Base-by-base conservation (phyloP, 2,797 vertebrate species). In the Zenarchopterus dispar region DNA sequence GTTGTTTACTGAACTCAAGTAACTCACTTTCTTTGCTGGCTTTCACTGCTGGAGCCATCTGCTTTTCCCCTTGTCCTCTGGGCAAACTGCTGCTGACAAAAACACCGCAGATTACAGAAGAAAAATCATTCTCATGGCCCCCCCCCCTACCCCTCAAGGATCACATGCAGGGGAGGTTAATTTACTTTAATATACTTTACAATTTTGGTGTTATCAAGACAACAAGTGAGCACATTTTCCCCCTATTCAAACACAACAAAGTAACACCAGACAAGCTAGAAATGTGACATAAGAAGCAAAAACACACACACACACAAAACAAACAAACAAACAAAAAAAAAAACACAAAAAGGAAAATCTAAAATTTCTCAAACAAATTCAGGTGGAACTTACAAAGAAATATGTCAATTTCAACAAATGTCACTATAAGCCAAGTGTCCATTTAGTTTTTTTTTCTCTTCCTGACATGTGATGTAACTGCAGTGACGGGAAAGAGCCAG, bases 11-110 rank as follows among this genome's bases (percentile, higher is more conserved):
- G 26, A 77, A 79, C 70, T 66, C 1, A 16, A 62, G 5, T 17
- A 44, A 74, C 74, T 80, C 61, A 78, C 82, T 77, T 91, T 87
- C 91, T 94, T 69, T 91, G 93, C 73, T 85, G 85, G 9, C 92
- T 89, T 71, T 93, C 92, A 26, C 55, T 80, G 55, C 88, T 91
- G 56, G 91, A 84, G 64, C 89, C 81, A 8, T 91, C 93, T 8
- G 86, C 83, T 80, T 64, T 92, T 56, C 90, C 92, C 4, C 78
- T 82, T 72, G 77, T 89, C 89, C 90, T 95, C 81, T 94, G 94
- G 36, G 87, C 77, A 49, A 89, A 90, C 80, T 89, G 89, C 88
- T 95, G 94, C 88, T 91, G 52, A 87, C 62, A 85, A 84, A 90
- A 56, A 84, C 13, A 71, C 18, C 67, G 77, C 16, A 73, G 19